Evolutionary conservation across 37 sponge, comb jelly and placozoan genomes (phyloP), one percentile per base, ranked within the genome.

Genomic region (Halichondria panicea): DNA sequence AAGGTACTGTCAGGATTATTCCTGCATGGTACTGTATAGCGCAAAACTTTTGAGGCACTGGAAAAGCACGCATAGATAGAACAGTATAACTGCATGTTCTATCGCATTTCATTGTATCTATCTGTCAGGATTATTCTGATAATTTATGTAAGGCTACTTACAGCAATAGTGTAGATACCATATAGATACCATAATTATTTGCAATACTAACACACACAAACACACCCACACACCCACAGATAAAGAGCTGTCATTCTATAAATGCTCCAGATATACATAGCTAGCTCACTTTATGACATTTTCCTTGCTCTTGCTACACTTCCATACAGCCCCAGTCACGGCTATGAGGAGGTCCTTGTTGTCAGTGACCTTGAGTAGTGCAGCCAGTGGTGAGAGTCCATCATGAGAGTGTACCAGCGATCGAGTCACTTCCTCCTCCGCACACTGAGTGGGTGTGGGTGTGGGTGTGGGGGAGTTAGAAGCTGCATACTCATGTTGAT

Each of bases 251-350:
- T 9, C 40, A 37, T 30, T 11, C 36, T 66, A 66, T 40, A 37
- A 65, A 36, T 36, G 40, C 15, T 44, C 18, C 11, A 80, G 9
- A 18, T 6, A 15, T 19, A 32, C 12, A 76, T 50, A 11, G 25
- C 2, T 27, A 7, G 52, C 72, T 81, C 4, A 90, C 86, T 68
- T 56, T 66, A 74, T 81, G 36, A 93, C 97, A 73, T 93, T 95
- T 59, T 88, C 81, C 28, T 55, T 32, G 70, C 78, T 78, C 81
- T 84, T 88, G 73, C 91, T 84, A 57, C 97, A 96, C 78, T 98
- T 95, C 96, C 96, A 98, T 15, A 98, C 87, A 32, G 99, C 99
- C 4, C 99, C 99, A 19, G 99, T 98, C 28, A 79, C 96, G 2
- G 96, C 94, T 55, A 75, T 84, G 7, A 98, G 65, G 42, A 98